Evolutionary conservation across 2,797 vertebrate genomes (phyloP), one percentile per base, ranked within the genome.

Genomic region (Syngnathus acus): DNA sequence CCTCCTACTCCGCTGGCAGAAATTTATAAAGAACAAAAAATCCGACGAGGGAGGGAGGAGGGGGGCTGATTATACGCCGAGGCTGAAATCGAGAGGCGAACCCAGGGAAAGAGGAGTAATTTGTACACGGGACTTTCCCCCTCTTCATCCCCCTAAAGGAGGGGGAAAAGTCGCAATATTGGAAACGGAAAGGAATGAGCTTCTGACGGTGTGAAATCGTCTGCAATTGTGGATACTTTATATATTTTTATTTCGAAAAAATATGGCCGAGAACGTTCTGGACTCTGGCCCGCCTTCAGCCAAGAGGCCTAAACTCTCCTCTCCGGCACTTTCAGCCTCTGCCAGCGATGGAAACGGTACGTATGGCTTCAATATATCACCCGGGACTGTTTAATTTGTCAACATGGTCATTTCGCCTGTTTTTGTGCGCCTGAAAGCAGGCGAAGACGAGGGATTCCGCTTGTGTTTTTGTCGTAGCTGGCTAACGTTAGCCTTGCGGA

Each of bases 191-290:
- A 78, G 83, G 82, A 89, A 80, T 76, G 72, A 83, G 82, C 73
- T 84, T 82, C 72, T 79, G 73, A 85, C 78, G 83, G 80, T 85
- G 89, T 87, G 85, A 87, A 86, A 83, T 84, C 87, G 86, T 84
- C 87, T 80, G 84, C 84, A 84, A 88, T 77, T 82, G 90, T 90
- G 90, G 90, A 91, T 80, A 90, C 84, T 87, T 88, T 89, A 89
- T 87, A 91, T 90, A 90, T 91, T 91, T 90, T 91, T 89, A 89
- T 89, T 90, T 90, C 84, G 86, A 88, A 88, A 45, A 92, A 91
- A 93, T 95, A 98, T 98, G 95, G 95, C 95, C 94, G 96, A 98
- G 94, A 98, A 98, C 94, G 93, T 96, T 93, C 93, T 98, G 93
- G 96, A 98, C 91, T 85, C 88, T 89, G 96, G 96, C 94, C 95